These are phyloP conservation scores for Callaeas wilsoni DNA, from an alignment of 2,113 vertebrate genomes.

Conservation along the genomic window DNA sequence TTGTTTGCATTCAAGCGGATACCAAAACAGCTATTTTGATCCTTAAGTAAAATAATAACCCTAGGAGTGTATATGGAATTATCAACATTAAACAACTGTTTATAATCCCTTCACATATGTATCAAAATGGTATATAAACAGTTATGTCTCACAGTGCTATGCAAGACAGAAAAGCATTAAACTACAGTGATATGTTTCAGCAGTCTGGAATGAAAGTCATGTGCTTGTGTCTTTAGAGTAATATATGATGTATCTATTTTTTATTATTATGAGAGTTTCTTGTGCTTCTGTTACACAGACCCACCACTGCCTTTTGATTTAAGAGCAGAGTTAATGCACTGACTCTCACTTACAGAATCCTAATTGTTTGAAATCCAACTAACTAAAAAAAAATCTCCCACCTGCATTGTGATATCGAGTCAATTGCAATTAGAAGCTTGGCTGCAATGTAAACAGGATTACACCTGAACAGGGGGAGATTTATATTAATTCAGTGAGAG, in stretches of 20 bases:
- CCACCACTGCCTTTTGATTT: background rate
- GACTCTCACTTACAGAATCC: background rate
- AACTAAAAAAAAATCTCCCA: background rate
- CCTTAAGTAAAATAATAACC: background rate
- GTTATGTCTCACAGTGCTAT: background rate
- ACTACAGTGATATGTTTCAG: background rate
- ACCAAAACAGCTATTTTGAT: background rate
- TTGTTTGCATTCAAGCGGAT: constrained; percentile 1
- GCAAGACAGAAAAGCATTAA: background rate
- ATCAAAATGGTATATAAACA: background rate
- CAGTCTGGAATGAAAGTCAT: background rate
- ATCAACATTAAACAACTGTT: background rate
- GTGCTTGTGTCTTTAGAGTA: background rate
- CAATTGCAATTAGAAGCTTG: background rate
- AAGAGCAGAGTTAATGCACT: background rate
- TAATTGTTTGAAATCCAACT: background rate
- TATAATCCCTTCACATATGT: background rate
- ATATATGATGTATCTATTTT: background rate
- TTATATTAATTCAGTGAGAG: background rate
- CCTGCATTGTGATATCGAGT: background rate
- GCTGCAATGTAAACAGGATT: background rate
- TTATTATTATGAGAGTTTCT: background rate
- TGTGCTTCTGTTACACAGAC: background rate
- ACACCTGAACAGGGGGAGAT: background rate
- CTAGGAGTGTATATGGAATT: background rate